Evolutionary conservation across 2,888 invertebrate genomes (phyloP).

Genomic region (Agrotis segetum): DNA sequence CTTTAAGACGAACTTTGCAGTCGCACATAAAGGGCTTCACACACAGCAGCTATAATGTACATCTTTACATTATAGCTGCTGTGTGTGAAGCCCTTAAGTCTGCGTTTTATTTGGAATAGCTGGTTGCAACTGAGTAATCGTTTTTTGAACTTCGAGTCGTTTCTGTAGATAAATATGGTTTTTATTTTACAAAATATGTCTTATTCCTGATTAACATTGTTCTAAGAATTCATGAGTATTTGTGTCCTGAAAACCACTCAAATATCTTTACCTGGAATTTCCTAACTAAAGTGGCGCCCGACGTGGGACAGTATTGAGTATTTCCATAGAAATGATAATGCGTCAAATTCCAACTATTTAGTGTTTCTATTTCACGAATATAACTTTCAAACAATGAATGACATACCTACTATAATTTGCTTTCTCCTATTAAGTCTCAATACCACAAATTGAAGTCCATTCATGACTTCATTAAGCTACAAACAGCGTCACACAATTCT

Average conservation of each 20-base stretch:
- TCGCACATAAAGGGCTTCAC: too few relatives aligned
- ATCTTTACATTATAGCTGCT: too few relatives aligned
- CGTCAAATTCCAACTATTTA: neutral
- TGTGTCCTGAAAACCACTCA: neutral
- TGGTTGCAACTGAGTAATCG: too few relatives aligned
- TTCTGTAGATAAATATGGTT: too few relatives aligned
- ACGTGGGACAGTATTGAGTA: neutral
- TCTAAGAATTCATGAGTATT: too few relatives aligned
- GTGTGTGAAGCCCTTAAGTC: too few relatives aligned
- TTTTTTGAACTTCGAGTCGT: too few relatives aligned
- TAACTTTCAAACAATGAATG: neutral
- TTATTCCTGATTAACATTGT: too few relatives aligned
- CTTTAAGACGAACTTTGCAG: too few relatives aligned
- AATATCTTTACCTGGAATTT: neutral
- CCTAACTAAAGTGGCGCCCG: slow-evolving; percentile 16
- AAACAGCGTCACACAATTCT: slow-evolving; percentile 4
- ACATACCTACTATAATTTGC: neutral
- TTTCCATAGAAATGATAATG: neutral
- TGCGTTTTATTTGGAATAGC: too few relatives aligned
- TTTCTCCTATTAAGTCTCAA: neutral
- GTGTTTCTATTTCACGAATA: neutral
- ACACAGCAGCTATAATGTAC: too few relatives aligned
- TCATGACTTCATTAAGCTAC: neutral
- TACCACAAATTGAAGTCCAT: neutral
- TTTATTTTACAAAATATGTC: too few relatives aligned